Evolutionary conservation across 2,888 invertebrate genomes (phyloP), one percentile per base, ranked within the genome.

Genomic region (Polylopha cassiicola): DNA sequence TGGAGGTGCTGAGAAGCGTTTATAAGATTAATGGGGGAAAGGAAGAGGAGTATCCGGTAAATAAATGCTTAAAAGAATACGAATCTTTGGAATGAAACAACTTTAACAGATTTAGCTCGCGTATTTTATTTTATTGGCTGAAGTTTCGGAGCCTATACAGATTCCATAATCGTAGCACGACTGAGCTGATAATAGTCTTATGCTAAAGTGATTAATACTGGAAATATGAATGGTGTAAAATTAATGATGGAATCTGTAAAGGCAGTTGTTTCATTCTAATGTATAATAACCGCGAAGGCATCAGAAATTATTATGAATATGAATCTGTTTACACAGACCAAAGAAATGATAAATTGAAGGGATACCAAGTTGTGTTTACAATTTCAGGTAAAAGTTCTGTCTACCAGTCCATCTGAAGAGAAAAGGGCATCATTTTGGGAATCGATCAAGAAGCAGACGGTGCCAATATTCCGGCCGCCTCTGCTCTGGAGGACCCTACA

Each of bases 381-480:
- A 8, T 56, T 58, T 3, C 50, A 74, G 74, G 73, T 73, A 1
- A 60, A 65, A 43, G 28, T 44, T n/a, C 43, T 72, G 4, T 18
- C 55, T 9, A 45, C 37, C 1, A 37, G 43, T 11, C 47, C 47
- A 2, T 48, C 47, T 9, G 32, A 26, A 8, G 29, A 20, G 1
- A 26, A 37, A 7, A 43, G 45, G 4, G 37, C 47, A 0, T 61
- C 75, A 2, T 61, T 88, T 24, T 55, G 84, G 52, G 53, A 53
- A 8, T 82, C 80, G 1, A 59, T 88, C 44, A 65, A 65, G 45
- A 55, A 57, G 24, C 89, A 90, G 58, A 82, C 87, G 2, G 66
- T 69, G 29, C 81, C 76, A 0, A 66, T 91, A 22, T 87, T 89
- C 46, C 73, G 73, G 36, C 73, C 79, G 0, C 88, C 89, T 0